These are phyloP conservation scores for Timema cristinae DNA, from an alignment of 2,888 invertebrate genomes.

Conservation along the genomic window DNA sequence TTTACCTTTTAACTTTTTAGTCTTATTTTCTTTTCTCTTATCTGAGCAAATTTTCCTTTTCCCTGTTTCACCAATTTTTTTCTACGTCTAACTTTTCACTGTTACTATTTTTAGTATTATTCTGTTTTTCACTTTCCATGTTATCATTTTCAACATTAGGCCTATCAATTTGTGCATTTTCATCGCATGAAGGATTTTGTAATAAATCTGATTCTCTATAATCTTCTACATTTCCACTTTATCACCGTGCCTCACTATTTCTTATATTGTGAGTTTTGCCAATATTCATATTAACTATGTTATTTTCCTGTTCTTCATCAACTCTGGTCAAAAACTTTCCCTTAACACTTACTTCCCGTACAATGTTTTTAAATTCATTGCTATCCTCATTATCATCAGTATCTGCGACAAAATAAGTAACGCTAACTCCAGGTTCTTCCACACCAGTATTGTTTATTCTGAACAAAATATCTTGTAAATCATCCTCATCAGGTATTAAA, in stretches of 20 bases:
- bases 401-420: too few species aligned
- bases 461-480: not conserved
- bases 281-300: not conserved
- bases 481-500: too few species aligned
- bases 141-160: not conserved
- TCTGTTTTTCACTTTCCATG: not conserved
- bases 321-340: too few species aligned
- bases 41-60: constrained; percentile 7
- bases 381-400: too few species aligned
- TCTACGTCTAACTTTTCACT: not conserved
- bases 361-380: too few species aligned
- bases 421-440: not conserved
- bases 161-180: not conserved
- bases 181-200: not conserved
- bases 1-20: not conserved
- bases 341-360: too few species aligned
- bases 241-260: not conserved
- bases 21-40: not conserved
- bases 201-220: not conserved
- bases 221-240: not conserved
- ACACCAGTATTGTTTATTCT: not conserved
- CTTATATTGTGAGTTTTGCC: constrained; percentile 2
- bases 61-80: constrained; percentile 6
- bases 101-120: not conserved
- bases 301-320: not conserved